Conservation (phyloP, 2,888 invertebrate species). For the Ichneumon xanthorius region DNA sequence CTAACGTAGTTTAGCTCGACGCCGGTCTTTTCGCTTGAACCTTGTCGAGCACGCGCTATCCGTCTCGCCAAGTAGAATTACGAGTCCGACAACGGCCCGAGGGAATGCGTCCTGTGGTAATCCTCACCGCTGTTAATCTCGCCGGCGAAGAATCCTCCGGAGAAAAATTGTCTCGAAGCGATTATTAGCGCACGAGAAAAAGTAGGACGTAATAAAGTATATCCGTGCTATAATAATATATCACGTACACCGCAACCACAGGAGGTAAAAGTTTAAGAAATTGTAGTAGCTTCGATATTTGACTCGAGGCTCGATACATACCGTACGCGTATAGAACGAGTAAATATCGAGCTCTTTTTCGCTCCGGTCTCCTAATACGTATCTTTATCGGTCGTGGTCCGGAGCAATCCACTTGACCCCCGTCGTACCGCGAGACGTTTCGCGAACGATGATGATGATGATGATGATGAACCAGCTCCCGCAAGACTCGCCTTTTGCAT, state of each 20-base stretch:
- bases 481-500: slow-evolving; percentile 60
- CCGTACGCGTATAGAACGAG: slow-evolving; percentile 54
- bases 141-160: slow-evolving; percentile 23
- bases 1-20: not conserved
- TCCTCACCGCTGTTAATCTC: not conserved
- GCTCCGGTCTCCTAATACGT: slow-evolving; percentile 54
- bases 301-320: slow-evolving; percentile 47
- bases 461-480: slow-evolving; percentile 42
- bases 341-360: slow-evolving; percentile 42
- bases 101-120: not conserved
- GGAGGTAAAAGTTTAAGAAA: not conserved
- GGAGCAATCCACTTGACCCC: slow-evolving; percentile 65
- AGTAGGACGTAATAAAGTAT: not conserved
- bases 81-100: not conserved
- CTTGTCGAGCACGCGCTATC: slow-evolving; percentile 45
- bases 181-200: slow-evolving; percentile 23
- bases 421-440: slow-evolving; percentile 52
- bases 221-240: not conserved
- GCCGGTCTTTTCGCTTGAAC: slow-evolving; percentile 26
- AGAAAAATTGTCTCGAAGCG: slow-evolving; percentile 20
- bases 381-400: slow-evolving; percentile 58
- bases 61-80: slow-evolving; percentile 31
- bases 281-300: slow-evolving; percentile 18
- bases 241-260: not conserved
- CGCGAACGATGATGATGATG: slow-evolving; percentile 51